These are phyloP conservation scores for Pachyramphus minor DNA, from an alignment of 2,113 vertebrate species.

Conservation along the genomic window DNA sequence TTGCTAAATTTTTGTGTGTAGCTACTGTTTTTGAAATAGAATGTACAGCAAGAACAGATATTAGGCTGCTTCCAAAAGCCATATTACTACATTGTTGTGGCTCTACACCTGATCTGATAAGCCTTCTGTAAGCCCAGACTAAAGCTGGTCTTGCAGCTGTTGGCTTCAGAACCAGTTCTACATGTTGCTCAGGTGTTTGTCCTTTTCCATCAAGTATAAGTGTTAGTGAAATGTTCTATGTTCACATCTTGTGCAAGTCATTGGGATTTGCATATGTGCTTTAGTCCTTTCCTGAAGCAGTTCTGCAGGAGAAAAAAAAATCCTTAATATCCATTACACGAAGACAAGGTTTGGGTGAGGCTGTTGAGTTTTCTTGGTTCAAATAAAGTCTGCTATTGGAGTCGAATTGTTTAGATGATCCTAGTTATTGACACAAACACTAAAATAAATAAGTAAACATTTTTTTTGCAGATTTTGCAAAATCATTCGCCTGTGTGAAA, in stretches of 20 bases:
- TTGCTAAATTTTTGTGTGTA: not conserved
- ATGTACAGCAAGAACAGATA: not conserved
- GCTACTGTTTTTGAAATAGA: not conserved
- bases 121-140: not conserved
- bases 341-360: not conserved
- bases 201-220: not conserved
- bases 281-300: not conserved
- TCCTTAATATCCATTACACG: not conserved
- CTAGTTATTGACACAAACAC: not conserved
- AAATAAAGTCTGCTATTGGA: not conserved
- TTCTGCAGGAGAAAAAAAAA: not conserved
- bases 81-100: not conserved
- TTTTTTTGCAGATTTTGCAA: not conserved
- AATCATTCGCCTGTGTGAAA: not conserved
- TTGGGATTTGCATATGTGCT: not conserved
- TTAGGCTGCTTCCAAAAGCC: not conserved
- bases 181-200: not conserved
- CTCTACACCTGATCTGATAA: not conserved
- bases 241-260: not conserved
- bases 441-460: not conserved
- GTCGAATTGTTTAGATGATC: not conserved
- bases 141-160: not conserved
- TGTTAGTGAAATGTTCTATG: not conserved
- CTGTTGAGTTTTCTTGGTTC: not conserved
- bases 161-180: not conserved